Conservation (phyloP, 2,888 invertebrate genomes). For the Scaptomyza caliginosa region DNA sequence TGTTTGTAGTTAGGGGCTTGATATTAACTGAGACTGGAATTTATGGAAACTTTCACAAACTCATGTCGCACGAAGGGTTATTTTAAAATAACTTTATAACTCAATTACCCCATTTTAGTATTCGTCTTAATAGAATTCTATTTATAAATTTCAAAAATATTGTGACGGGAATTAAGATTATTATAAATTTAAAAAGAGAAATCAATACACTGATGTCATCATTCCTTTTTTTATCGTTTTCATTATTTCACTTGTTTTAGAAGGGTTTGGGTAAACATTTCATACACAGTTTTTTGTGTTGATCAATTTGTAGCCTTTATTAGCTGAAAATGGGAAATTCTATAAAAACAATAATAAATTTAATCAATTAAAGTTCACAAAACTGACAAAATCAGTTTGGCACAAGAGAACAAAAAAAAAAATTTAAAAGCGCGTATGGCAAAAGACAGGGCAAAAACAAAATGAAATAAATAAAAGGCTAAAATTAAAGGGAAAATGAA, state of each 20-base stretch:
- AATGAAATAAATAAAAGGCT: conserved; percentile 47
- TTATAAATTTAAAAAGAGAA: not conserved
- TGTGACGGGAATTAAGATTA: not conserved
- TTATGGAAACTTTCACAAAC: not conserved
- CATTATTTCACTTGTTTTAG: not conserved
- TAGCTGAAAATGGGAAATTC: conserved; percentile 43
- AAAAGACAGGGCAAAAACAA: conserved; percentile 26
- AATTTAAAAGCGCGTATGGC: conserved; percentile 15
- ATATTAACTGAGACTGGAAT: not conserved
- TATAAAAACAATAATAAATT: conserved; percentile 59
- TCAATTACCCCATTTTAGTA: not conserved
- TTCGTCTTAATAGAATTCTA: not conserved
- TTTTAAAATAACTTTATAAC: not conserved
- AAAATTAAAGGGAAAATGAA: conserved; percentile 18
- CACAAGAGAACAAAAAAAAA: conserved; percentile 38
- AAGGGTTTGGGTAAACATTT: not conserved
- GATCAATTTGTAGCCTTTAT: conserved; percentile 43
- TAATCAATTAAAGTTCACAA: conserved; percentile 60
- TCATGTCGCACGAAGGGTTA: not conserved
- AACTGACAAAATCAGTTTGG: conserved; percentile 65
- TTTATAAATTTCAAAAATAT: not conserved
- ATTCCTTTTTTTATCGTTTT: not conserved
- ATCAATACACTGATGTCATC: not conserved
- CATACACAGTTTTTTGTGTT: conserved; percentile 9
- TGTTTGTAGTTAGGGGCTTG: not conserved